Base-by-base conservation (phyloP, 2,888 invertebrate species). In the Frankliniella intonsa region DNA sequence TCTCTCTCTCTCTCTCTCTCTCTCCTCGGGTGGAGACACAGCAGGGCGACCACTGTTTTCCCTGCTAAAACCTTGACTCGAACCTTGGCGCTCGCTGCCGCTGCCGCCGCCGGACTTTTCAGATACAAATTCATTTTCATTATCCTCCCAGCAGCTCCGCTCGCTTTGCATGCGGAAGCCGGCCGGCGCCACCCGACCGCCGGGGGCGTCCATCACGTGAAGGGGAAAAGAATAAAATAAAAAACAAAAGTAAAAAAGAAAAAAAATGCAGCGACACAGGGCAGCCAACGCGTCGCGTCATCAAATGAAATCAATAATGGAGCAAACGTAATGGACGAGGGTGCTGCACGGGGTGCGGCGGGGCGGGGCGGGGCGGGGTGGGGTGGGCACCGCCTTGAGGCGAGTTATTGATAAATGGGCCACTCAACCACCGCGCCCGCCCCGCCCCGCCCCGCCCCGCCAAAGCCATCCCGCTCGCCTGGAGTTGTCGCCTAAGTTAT, bases 381-480 rank as follows among this genome's bases (percentile, higher is more conserved):
- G 62, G 14, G 62, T 7, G 3, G 62, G 55, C 55, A 12, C 9
- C 55, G 55, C 55, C 55, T 19, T 14, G 69, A 25, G 69, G 22
- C 25, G 69, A 25, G 69, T n/a, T 76, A 76, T 76, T 76, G 69
- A 76, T 76, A 76, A 76, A 76, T 76, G 69, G 69, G 11, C 25
- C 69, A 76, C 69, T 76, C 69, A 76, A 1, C 22, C 22, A 22
- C 22, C 69, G 69, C 22, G 69, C 22, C 69, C 69, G 25, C 12
- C 22, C 69, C 10, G n/a, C 22, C 69, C 65, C 65, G 65, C 65
- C 55, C 2, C 55, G 55, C 55, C 55, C 2, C 55, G 55, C 55
- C 55, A 38, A 38, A 38, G 38, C 38, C 38, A 38, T 38, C 38
- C 38, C 38, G 38, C 38, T 3, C 38, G 38, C 38, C 38, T 38